A percentile compares a stretch with the other conserved stretches of the same genome.
Evolutionary conservation across 2,113 vertebrate genomes (phyloP).

Genomic region (Dendropsophus ebraccatus): DNA sequence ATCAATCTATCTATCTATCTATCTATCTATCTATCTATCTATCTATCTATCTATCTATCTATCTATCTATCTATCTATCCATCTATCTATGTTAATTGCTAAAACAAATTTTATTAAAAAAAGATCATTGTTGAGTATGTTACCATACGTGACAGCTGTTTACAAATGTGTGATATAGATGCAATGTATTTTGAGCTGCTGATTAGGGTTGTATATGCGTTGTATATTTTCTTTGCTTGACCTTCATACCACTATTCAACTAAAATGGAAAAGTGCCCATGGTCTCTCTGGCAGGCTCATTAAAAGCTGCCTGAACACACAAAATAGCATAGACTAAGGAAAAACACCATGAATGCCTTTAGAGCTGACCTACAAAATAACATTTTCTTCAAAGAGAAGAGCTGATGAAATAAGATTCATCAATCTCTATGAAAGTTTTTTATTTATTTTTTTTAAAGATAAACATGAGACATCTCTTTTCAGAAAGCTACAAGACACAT

Average conservation of each 20-base stretch:
- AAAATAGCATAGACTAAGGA: conserved; percentile 37
- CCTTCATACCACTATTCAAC: conserved; percentile 39
- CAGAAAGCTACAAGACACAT: background rate
- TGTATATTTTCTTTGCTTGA: conserved; percentile 13
- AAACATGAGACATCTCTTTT: conserved; percentile 12
- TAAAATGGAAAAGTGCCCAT: conserved; percentile 40
- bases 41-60: background rate
- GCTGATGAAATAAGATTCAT: conserved; percentile 53
- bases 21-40: background rate
- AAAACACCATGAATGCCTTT: conserved; percentile 28
- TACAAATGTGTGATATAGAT: background rate
- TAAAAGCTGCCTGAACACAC: conserved; percentile 42
- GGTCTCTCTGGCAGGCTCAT: conserved; percentile 47
- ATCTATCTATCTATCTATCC: background rate
- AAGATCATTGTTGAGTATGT: background rate
- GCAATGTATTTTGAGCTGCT: conserved; percentile 14
- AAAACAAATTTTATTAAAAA: background rate
- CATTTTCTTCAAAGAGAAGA: conserved; percentile 51
- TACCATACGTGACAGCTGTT: background rate
- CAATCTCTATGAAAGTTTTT: conserved; percentile 38
- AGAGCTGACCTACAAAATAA: conserved; percentile 49
- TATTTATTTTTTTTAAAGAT: conserved; percentile 24
- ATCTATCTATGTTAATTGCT: background rate
- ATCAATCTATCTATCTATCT: background rate
- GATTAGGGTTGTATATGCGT: conserved; percentile 14